Conservation (phyloP, 2,797 vertebrate genomes). For the Ptychobarbus kaznakovi region DNA sequence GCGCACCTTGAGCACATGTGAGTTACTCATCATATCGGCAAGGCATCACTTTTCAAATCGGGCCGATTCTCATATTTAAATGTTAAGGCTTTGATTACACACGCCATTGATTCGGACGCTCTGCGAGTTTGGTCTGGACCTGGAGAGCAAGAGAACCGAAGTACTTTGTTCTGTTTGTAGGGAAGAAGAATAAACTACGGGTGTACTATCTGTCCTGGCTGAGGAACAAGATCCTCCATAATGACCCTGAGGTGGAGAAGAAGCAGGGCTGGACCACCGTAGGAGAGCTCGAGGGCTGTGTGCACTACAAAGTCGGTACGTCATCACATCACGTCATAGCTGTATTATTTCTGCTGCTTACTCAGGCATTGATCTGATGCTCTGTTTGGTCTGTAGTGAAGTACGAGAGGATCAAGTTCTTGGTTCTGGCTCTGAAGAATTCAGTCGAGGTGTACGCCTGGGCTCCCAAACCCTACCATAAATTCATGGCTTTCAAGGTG, state of each 20-base stretch:
- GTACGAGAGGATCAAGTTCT: conserved; percentile 91
- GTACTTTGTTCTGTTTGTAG: conserved; percentile 66
- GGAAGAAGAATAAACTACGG: conserved; percentile 97
- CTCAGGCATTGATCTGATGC: not conserved
- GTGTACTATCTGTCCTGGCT: conserved; percentile 99
- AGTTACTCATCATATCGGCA: too few species aligned
- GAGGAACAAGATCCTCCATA: conserved; percentile 98
- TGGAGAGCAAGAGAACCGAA: not conserved
- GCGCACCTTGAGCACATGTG: too few species aligned
- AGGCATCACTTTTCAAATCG: too few species aligned
- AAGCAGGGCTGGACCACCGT: conserved; percentile 98
- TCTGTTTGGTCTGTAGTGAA: conserved; percentile 81
- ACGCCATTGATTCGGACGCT: too few species aligned
- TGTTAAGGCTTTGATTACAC: too few species aligned
- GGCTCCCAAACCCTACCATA: conserved; percentile 92
- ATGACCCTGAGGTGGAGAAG: conserved; percentile 97
- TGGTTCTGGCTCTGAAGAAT: conserved; percentile 91
- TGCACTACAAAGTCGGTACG: conserved; percentile 98
- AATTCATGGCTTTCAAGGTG: conserved; percentile 94
- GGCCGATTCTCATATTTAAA: too few species aligned
- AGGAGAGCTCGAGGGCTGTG: conserved; percentile 94
- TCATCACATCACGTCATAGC: conserved; percentile 44
- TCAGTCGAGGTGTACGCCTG: conserved; percentile 92
- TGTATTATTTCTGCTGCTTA: too few species aligned
- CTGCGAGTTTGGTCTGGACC: too few species aligned